Percentiles rank a stretch among this genome's conserved stretches.
Evolutionary conservation across 2,113 vertebrate species (phyloP).

Genomic region (Butorides virescens): DNA sequence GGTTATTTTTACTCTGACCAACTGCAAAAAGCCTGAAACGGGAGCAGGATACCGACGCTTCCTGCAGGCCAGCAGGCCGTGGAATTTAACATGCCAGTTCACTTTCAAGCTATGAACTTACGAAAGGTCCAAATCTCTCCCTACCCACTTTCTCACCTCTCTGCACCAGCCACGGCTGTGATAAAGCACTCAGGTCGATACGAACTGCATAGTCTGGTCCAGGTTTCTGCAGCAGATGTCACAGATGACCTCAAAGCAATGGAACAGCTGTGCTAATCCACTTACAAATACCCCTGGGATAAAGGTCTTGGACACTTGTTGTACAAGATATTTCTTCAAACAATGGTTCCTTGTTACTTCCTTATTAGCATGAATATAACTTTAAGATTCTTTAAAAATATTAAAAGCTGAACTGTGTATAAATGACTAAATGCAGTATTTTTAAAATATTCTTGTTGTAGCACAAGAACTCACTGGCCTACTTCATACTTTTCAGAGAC

Average conservation of each 20-base stretch:
- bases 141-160: neutral
- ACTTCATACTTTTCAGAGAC: constrained; percentile 3
- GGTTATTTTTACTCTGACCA: neutral
- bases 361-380: neutral
- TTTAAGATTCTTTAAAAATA: neutral
- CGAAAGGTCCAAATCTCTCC: neutral
- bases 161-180: neutral
- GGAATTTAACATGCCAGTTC: neutral
- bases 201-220: neutral
- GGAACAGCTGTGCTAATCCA: constrained; percentile 59
- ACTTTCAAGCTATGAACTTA: neutral
- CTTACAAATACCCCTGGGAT: constrained; percentile 61
- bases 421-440: neutral
- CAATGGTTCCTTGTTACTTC: constrained; percentile 44
- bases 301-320: constrained; percentile 56
- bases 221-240: constrained; percentile 71
- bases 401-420: neutral
- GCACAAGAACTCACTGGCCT: neutral
- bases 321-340: constrained; percentile 34
- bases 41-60: neutral
- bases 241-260: constrained; percentile 54
- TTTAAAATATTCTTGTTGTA: neutral
- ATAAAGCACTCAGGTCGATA: neutral
- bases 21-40: neutral
- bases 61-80: neutral